Evolutionary conservation across 1,140 invertebrate species (phyloP).

Genomic region (Drosophila biarmipes): DNA sequence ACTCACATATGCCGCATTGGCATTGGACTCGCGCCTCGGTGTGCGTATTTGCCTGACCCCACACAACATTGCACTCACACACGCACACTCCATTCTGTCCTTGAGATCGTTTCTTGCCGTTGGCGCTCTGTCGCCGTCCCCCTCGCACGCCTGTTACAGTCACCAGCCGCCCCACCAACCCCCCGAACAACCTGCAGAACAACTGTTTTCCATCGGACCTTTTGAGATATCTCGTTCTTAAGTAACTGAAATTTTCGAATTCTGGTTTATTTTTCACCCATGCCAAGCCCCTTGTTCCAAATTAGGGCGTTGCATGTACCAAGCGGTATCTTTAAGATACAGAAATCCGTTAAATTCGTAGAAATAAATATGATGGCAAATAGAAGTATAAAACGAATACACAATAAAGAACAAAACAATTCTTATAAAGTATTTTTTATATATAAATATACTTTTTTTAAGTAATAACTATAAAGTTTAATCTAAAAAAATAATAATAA

Average conservation of each 20-base stretch:
- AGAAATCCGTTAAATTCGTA: too few species aligned
- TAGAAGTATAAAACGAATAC: too few species aligned
- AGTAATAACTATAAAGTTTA: too few species aligned
- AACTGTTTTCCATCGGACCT: slow-evolving; percentile 23
- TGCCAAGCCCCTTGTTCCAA: slow-evolving; percentile 4
- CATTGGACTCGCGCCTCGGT: slow-evolving; percentile 6
- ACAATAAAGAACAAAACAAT: too few species aligned
- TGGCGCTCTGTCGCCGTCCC: slow-evolving; percentile 16
- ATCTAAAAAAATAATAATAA: too few species aligned
- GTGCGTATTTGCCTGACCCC: slow-evolving; percentile 70
- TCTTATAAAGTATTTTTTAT: too few species aligned
- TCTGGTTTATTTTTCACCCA: slow-evolving; percentile 4
- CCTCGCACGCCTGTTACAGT: slow-evolving; percentile 26
- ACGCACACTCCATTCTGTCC: slow-evolving; percentile 44
- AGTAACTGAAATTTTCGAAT: slow-evolving; percentile 7
- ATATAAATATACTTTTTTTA: too few species aligned
- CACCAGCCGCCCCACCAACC: slow-evolving; percentile 13
- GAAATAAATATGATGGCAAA: too few species aligned
- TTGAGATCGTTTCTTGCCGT: slow-evolving; percentile 62
- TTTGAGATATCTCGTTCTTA: background rate
- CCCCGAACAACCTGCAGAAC: slow-evolving; percentile 2
- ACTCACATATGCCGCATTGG: slow-evolving; percentile 2
- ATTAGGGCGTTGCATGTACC: background rate
- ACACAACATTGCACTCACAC: slow-evolving; percentile 65
- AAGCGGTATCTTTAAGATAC: background rate